Conservation (phyloP, 2,113 vertebrate genomes). For the Sigmodon hispidus region DNA sequence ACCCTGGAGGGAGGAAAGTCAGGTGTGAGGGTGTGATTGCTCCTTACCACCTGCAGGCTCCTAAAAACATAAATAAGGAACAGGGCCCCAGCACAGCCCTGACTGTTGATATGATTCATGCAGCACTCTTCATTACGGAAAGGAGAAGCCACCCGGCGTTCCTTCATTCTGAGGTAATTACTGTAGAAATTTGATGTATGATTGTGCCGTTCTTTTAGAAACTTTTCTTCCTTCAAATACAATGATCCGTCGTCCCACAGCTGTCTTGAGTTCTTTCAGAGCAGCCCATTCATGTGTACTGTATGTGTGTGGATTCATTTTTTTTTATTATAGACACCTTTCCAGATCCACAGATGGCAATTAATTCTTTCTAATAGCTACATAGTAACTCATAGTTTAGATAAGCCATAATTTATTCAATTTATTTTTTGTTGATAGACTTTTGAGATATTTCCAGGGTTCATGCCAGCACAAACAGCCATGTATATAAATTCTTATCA, state of each 20-base stretch:
- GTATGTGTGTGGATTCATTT: not conserved
- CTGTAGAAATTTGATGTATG: not conserved
- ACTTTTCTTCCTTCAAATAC: not conserved
- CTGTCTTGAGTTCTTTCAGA: no score
- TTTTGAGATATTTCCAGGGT: not conserved
- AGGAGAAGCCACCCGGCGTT: not conserved
- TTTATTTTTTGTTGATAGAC: not conserved
- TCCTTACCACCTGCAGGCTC: not conserved
- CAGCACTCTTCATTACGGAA: not conserved
- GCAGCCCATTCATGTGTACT: not conserved
- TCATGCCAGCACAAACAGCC: not conserved
- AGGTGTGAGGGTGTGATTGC: accelerated
- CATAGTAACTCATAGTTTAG: not conserved
- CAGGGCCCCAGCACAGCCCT: accelerated
- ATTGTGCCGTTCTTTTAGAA: not conserved
- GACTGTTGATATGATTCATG: not conserved
- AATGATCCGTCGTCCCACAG: not conserved
- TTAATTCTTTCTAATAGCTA: not conserved
- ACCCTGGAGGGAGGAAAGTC: not conserved
- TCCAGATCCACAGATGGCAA: not conserved
- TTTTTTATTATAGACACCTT: not conserved
- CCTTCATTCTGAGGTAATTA: not conserved
- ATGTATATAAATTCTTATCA: not conserved
- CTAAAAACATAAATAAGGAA: not conserved
- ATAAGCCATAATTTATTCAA: not conserved